Evolutionary conservation across 2,888 invertebrate species (phyloP).

Genomic region (Oligia strigilis): DNA sequence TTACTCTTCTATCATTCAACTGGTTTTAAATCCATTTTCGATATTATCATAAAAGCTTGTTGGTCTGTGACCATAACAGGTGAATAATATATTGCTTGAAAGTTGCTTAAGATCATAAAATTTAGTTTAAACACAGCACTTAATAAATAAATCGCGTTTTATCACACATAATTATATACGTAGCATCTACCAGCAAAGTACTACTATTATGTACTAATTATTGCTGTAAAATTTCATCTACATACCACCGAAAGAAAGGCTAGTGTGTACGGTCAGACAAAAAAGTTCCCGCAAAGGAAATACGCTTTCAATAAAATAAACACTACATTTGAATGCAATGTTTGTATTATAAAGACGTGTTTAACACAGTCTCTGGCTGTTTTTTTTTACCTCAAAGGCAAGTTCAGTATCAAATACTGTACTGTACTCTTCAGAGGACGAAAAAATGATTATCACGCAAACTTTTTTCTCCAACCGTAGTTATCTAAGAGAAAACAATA

Average conservation of each 20-base stretch:
- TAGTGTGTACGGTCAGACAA: conserved; percentile 74
- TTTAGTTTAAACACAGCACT: conserved; percentile 73
- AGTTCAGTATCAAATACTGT: conserved; percentile 60
- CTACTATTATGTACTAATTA: conserved; percentile 89
- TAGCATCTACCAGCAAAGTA: conserved; percentile 88
- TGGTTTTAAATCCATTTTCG: conserved; percentile 22
- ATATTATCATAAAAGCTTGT: conserved; percentile 44
- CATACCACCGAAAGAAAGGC: conserved; percentile 89
- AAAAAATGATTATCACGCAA: conserved; percentile 46
- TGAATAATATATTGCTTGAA: conserved; percentile 58
- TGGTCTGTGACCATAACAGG: conserved; percentile 62
- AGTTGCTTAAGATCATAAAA: conserved; percentile 75
- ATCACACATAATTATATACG: conserved; percentile 87
- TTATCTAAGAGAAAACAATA: conserved; percentile 86
- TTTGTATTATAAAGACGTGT: conserved; percentile 56
- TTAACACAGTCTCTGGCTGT: conserved; percentile 67
- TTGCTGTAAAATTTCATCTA: conserved; percentile 89
- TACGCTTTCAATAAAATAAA: conserved; percentile 34
- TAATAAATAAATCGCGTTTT: conserved; percentile 84
- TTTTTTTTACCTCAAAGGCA: conserved; percentile 33
- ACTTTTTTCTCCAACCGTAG: conserved; percentile 74
- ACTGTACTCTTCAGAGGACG: conserved; percentile 37
- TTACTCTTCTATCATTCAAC: conserved; percentile 30
- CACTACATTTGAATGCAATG: conserved; percentile 55
- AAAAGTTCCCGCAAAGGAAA: conserved; percentile 64